Evolutionary conservation across 1,140 invertebrate species (phyloP), one percentile per base, ranked within the genome.

Genomic region (Drosophila azteca): DNA sequence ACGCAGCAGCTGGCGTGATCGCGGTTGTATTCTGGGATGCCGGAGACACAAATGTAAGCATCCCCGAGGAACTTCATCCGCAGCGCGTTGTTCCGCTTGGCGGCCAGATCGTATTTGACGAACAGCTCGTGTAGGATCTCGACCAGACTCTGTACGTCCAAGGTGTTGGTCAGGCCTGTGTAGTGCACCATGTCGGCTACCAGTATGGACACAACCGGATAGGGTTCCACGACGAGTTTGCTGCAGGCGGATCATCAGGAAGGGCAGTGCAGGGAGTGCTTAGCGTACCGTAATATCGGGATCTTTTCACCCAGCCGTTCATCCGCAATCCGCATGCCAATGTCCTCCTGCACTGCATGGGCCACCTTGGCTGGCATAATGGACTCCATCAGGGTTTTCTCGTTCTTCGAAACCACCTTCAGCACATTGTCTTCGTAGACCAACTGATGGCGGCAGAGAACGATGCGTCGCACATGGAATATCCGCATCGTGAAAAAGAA

Each of bases 111-210:
- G 90, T 99, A 99, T 79, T 95, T 95, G 1, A 97, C 96, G 92
- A 98, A 99, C 0, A 99, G 93, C 79, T 98, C 97, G 88, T 99
- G 98, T 1, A 99, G 92, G 0, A 97, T 95, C 89, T 97, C 95
- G 0, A 99, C 96, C 39, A 99, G 93, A 69, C 96, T 95, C 80
- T 95, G 94, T 0, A 96, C 95, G 0, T 94, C 93, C 45, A 99
- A 92, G 2, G 94, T 95, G 0, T 95, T 95, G 0, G 97, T 97
- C 69, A 99, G 93, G 29, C 95, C 94, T 0, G 97, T 98, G 90
- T 98, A 99, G 90, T 99, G 98, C 1, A 98, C 97, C 50, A 99
- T 97, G 91, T 99, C 97, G 0, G 98, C 97, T 91, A 98, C 98
- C 6, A 99, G 92, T 71, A 99, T 98, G 69, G 96, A 97, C 11